Base-by-base conservation (phyloP, 2,113 vertebrate species). In the Pelmatolapia mariae region DNA sequence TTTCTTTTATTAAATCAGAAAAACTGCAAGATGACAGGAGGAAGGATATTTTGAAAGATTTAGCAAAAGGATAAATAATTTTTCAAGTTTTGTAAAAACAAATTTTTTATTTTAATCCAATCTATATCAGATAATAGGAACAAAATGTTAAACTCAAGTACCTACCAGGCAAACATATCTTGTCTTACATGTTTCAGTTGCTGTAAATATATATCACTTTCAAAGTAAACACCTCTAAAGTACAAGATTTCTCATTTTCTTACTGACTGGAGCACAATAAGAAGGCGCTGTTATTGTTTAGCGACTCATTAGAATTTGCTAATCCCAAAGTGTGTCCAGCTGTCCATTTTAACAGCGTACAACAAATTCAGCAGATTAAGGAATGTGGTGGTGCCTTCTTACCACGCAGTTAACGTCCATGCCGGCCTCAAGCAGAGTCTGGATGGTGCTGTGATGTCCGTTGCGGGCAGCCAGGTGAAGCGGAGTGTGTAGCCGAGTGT, bases 351-450 rank as follows among this genome's bases (percentile, higher is more conserved):
- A 43, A 73, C 15, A 76, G 68, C 1, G 6, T 0, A 76, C 6
- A 16, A 43, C 68, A 29, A 76, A 45, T n/a, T 52, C 1, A 1
- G 16, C 3, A 31, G 45, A 78, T 78, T n/a, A 52, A 78, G 24
- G 73, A 78, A 31, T n/a, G 45, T 6, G 43, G 45, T 66, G 33
- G 61, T 38, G 33, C 33, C 10, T 33, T 94, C 97, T 96, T 94
- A 99, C 98, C 96, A 98, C 96, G 86, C 96, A 97, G 97, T 98
- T 99, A 96, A 99, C 98, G 59, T 99, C 98, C 97, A 99, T 99
- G 90, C 98, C 97, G 15, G 98, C 97, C 61, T 99, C 97, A 73
- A 99, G 92, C 71, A 99, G 96, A 80, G 98, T 98, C 94, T 97
- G 97, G 2, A 98, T 97, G 1, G 98, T 97, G 45, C 97, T 96